Percentiles rank a stretch among this genome's conserved stretches.
These are phyloP conservation scores for Dinocampus coccinellae DNA, from an alignment of 2,888 invertebrate genomes.

Conservation along the genomic window DNA sequence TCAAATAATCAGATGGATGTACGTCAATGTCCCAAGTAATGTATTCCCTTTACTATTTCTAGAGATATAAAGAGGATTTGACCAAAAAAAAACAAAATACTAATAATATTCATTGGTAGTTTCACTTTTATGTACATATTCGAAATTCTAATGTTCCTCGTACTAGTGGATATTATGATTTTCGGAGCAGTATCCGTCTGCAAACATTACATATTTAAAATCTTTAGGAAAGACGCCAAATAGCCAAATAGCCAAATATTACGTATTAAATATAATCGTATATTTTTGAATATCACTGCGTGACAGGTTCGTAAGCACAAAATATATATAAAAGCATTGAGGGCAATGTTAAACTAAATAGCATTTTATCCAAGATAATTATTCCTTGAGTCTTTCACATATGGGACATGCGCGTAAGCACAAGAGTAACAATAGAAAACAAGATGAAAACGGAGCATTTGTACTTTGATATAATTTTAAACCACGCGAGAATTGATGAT, in stretches of 20 bases:
- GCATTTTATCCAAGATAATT: too few species aligned
- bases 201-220: not conserved
- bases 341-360: too few species aligned
- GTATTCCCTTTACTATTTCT: not conserved
- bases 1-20: not conserved
- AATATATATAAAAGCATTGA: not conserved
- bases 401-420: too few species aligned
- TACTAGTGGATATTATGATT: not conserved
- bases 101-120: not conserved
- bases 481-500: not conserved
- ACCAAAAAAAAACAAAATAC: too few species aligned
- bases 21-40: not conserved
- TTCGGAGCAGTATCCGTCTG: not conserved
- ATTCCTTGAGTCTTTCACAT: too few species aligned
- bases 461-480: not conserved
- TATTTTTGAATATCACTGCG: not conserved
- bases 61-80: not conserved
- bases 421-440: too few species aligned
- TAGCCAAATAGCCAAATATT: not conserved
- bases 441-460: not conserved
- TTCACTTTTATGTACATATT: not conserved
- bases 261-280: not conserved
- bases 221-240: not conserved
- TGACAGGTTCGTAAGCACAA: not conserved
- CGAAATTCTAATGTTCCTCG: not conserved